Conservation (phyloP, 1,140 invertebrate species). For the Brachionus plicatilis region DNA sequence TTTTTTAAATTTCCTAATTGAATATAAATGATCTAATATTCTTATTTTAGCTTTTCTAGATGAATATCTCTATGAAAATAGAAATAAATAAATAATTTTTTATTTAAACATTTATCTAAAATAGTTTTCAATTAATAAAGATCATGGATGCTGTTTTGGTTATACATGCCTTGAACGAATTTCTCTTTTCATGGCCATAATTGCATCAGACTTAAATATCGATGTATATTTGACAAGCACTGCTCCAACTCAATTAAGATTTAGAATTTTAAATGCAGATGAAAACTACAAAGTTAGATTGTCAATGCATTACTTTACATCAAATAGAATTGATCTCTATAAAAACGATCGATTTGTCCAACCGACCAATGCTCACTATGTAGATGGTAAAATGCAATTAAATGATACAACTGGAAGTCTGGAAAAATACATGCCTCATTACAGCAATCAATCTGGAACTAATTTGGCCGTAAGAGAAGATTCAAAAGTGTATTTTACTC, state of each 20-base stretch:
- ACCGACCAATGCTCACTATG: conserved; percentile 46
- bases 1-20: too few species aligned
- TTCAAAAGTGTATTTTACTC: conserved; percentile 18
- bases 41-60: too few species aligned
- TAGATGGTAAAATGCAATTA: conserved; percentile 36
- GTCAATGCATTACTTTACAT: conserved; percentile 45
- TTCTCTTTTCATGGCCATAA: conserved; percentile 50
- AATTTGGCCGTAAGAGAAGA: background rate
- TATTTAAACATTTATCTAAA: too few species aligned
- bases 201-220: conserved; percentile 44
- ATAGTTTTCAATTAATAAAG: too few species aligned
- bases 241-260: conserved; percentile 46
- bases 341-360: conserved; percentile 44
- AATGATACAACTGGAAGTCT: background rate
- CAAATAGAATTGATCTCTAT: conserved; percentile 49
- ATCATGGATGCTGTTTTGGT: conserved; percentile 52
- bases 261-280: conserved; percentile 46
- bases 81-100: too few species aligned
- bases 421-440: background rate
- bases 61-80: too few species aligned
- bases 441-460: conserved; percentile 6
- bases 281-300: conserved; percentile 44
- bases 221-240: conserved; percentile 34
- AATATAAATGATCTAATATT: too few species aligned
- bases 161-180: conserved; percentile 53